These are phyloP conservation scores for Pollenia labialis DNA, from an alignment of 2,888 invertebrate species.

Conservation along the genomic window DNA sequence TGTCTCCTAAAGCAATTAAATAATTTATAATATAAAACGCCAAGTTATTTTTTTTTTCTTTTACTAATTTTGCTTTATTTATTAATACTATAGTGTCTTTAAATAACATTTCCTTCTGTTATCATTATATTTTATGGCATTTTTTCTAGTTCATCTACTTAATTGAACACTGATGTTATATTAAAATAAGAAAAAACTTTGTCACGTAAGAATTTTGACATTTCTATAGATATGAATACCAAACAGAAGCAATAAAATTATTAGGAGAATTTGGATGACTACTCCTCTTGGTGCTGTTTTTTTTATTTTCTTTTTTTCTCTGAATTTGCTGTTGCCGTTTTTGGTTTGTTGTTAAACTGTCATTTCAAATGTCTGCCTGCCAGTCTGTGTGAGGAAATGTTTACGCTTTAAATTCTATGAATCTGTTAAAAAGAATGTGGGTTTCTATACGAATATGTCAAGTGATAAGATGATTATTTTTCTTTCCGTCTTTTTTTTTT, in stretches of 20 bases:
- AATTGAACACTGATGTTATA: slow-evolving; percentile 7
- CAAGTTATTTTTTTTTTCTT: no score
- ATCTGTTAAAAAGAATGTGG: not conserved
- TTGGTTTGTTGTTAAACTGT: slow-evolving; percentile 44
- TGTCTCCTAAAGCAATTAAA: not conserved
- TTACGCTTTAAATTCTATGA: slow-evolving; percentile 22
- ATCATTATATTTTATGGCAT: not conserved
- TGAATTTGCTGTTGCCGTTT: not conserved
- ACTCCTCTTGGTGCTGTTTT: not conserved
- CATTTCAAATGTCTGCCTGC: slow-evolving; percentile 64
- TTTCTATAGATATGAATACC: slow-evolving; percentile 4
- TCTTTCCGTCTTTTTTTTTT: not conserved
- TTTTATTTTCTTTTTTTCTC: not conserved
- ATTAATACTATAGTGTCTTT: not conserved
- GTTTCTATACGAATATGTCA: slow-evolving; percentile 8
- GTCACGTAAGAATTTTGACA: slow-evolving; percentile 19
- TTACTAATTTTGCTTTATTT: not conserved
- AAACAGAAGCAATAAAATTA: not conserved
- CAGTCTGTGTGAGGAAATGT: slow-evolving; percentile 49
- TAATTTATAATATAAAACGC: not conserved
- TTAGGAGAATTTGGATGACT: not conserved
- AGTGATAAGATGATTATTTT: slow-evolving; percentile 9
- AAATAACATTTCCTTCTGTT: not conserved
- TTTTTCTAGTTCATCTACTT: slow-evolving; percentile 1
- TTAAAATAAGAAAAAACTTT: not conserved